Base-by-base conservation (phyloP, 2,113 vertebrate species). In the Cebidichthys violaceus region DNA sequence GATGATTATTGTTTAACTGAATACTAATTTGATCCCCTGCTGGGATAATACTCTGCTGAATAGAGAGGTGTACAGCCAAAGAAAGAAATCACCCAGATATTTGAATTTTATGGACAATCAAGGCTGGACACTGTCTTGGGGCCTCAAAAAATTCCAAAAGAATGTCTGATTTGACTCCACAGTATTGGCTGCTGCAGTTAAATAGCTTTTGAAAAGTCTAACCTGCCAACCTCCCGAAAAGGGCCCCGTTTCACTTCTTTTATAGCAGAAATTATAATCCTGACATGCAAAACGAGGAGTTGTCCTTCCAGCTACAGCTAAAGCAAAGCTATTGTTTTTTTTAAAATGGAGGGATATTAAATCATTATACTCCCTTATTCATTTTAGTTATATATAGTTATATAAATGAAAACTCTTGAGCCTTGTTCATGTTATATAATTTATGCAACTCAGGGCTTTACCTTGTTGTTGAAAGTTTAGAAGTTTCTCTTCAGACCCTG, bases 1-100 rank as follows among this genome's bases (percentile, higher is more conserved):
- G 62, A 77, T 73, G 54, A 77, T 80, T 70, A 64, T 74, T 88
- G 14, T 76, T 76, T 79, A 77, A 65, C 50, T 54, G 39, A 70
- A 62, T 22, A 37, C 14, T 64, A 76, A n/a, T 41, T 39, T 43
- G 41, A 75, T 50, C 39, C 57, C 5, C 72, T 70, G 29, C 68
- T 62, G 61, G 31, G 76, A 73, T 39, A 77, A 81, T 55, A 31
- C 22, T 50, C 35, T 39, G 54, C 3, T 66, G 45, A 78, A 57
- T 27, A 59, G 29, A 45, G 22, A 75, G 31, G 24, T 33, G 72
- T 8, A 62, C 3, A 67, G 70, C 27, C 20, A 50, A 29, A 74
- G 60, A 33, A 11, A 60, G 3, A 45, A 8, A 8, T n/a, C 9
- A 5, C 41, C 11, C 4, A 45, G 14, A 59, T 35, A n/a, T 27